Percentiles rank a stretch among this genome's conserved stretches.
These are phyloP conservation scores for Trichacis sp. DNA, from an alignment of 2,888 invertebrate species.

Conservation along the genomic window DNA sequence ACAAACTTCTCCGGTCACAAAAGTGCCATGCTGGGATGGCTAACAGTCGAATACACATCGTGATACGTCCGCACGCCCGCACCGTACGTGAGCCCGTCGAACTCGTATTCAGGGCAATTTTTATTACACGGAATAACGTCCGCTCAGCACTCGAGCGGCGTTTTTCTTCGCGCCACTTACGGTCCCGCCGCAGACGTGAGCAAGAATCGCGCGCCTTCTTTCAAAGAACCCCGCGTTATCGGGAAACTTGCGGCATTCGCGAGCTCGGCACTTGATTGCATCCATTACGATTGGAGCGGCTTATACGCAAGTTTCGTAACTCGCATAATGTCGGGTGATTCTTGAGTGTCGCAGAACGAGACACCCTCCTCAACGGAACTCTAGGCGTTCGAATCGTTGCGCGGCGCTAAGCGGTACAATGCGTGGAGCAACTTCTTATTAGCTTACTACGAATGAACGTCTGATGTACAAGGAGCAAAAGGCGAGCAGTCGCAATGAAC, in stretches of 20 bases:
- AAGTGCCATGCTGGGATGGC: conserved; percentile 56
- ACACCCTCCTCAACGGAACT: conserved; percentile 25
- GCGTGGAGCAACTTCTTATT: conserved; percentile 27
- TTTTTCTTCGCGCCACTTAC: conserved; percentile 2
- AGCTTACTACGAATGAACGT: conserved; percentile 7
- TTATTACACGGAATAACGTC: conserved; percentile 8
- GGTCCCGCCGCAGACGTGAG: background rate
- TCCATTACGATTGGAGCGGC: conserved; percentile 55
- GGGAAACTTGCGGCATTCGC: conserved; percentile 42
- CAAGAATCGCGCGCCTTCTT: too few species aligned
- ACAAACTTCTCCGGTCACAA: conserved; percentile 54
- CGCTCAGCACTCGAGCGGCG: conserved; percentile 23
- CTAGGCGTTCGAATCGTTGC: conserved; percentile 24
- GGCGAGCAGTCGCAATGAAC: background rate
- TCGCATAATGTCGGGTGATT: conserved; percentile 32
- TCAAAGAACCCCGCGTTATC: too few species aligned
- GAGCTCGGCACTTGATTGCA: conserved; percentile 60
- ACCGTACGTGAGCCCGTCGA: conserved; percentile 18
- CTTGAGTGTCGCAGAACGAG: conserved; percentile 36
- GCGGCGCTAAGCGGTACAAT: conserved; percentile 21
- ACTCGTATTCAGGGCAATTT: background rate
- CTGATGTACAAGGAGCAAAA: background rate
- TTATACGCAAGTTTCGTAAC: conserved; percentile 56
- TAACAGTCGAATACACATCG: conserved; percentile 44
- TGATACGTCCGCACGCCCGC: conserved; percentile 20